phyloP scores from a whole-genome alignment of 2,797 vertebrate genomes.

The Pterois miles region DNA sequence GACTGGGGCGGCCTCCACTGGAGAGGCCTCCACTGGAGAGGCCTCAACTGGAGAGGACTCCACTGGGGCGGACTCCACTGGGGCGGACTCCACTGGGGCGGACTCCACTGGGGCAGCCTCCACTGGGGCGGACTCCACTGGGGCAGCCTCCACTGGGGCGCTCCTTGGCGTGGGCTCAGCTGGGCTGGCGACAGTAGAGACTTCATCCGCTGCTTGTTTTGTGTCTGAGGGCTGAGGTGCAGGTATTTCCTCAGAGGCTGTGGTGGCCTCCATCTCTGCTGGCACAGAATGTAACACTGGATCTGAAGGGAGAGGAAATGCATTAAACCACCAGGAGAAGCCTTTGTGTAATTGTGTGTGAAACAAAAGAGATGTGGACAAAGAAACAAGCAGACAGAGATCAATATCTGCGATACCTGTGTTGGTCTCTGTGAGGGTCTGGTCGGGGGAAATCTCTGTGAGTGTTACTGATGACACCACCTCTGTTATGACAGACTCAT shows the following conservation, averaged over 20 bases:
- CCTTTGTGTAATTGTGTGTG: conserved; percentile 20
- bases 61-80: not conserved
- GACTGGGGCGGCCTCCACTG: not conserved
- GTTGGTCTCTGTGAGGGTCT: conserved; percentile 41
- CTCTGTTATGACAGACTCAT: conserved; percentile 50
- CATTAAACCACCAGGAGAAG: not conserved
- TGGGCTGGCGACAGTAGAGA: not conserved
- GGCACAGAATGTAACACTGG: conserved; percentile 12
- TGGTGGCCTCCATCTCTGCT: conserved; percentile 23
- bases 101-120: not conserved
- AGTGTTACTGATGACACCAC: conserved; percentile 42
- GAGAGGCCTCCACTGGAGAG: not conserved
- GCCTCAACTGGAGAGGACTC: not conserved
- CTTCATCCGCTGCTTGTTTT: conserved; percentile 27
- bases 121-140: not conserved
- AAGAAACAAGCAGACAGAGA: conserved; percentile 11
- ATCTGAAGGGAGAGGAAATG: conserved; percentile 25
- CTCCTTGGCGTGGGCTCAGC: not conserved
- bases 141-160: not conserved
- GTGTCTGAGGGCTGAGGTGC: conserved; percentile 7
- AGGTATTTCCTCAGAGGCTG: conserved; percentile 25
- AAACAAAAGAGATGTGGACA: conserved; percentile 12
- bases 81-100: not conserved
- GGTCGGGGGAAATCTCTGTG: conserved; percentile 31
- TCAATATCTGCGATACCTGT: conserved; percentile 53